Evolutionary conservation across 2,888 invertebrate genomes (phyloP).

Genomic region (Orchesellides sinensis): DNA sequence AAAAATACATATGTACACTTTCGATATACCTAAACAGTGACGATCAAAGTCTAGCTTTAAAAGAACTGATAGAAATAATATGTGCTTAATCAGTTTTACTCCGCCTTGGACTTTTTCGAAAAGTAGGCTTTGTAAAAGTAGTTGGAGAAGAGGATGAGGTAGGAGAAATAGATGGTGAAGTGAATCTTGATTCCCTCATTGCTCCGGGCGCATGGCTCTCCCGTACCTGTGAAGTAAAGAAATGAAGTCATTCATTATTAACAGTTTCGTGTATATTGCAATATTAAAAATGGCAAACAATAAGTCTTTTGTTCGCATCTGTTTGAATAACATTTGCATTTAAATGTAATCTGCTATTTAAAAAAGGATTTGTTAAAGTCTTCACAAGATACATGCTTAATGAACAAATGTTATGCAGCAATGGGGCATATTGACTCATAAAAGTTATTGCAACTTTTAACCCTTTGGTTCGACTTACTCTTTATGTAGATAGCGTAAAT

Average conservation of each 20-base stretch:
- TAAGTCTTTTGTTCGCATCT: too few species aligned
- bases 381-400: not conserved
- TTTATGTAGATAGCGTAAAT: conserved; percentile 87
- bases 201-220: conserved; percentile 89
- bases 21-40: not conserved
- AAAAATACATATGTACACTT: not conserved
- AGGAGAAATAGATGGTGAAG: conserved; percentile 96
- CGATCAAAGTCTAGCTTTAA: not conserved
- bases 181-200: conserved; percentile 90
- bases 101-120: conserved; percentile 59
- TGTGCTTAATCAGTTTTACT: not conserved
- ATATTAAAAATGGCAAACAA: too few species aligned
- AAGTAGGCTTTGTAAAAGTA: conserved; percentile 96
- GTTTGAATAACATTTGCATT: too few species aligned
- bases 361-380: not conserved
- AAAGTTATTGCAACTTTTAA: too few species aligned
- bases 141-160: conserved; percentile 94
- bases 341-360: too few species aligned
- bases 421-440: too few species aligned
- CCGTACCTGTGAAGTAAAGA: conserved; percentile 76
- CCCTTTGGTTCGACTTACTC: conserved; percentile 76
- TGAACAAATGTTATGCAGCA: too few species aligned
- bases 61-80: not conserved
- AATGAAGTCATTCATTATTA: too few species aligned
- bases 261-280: too few species aligned